Percentiles rank a stretch among this genome's conserved stretches.
Conservation (phyloP, 1,140 invertebrate species). For the Caenorhabditis tropicalis region DNA sequence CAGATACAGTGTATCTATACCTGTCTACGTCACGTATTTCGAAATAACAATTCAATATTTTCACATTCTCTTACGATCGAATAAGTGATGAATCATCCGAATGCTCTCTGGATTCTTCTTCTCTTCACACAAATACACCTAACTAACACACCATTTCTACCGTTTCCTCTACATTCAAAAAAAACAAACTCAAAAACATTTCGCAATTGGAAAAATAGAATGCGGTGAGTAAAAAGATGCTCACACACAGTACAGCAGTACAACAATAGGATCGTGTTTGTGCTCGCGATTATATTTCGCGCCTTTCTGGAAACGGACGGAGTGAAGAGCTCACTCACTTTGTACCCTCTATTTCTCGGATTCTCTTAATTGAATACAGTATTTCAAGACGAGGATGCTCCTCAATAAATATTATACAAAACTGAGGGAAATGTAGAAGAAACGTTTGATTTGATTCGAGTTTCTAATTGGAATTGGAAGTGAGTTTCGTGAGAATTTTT, state of each 20-base stretch:
- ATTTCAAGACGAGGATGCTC: neutral
- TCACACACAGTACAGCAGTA: neutral
- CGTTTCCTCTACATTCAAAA: neutral
- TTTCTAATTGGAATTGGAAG: too few species aligned
- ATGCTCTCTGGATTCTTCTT: constrained; percentile 24
- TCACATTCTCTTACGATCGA: neutral
- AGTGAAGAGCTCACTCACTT: neutral
- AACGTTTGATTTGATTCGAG: too few species aligned
- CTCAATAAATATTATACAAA: neutral
- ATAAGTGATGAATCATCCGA: neutral
- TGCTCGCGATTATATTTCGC: constrained; percentile 39
- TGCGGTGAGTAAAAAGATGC: neutral
- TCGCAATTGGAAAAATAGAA: neutral
- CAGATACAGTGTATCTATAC: too few species aligned
- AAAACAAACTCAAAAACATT: constrained; percentile 1
- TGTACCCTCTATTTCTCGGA: neutral
- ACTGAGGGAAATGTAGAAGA: too few species aligned
- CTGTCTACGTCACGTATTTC: neutral
- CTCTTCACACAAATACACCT: neutral
- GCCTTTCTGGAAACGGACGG: neutral
- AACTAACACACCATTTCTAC: neutral
- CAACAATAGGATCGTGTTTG: constrained; percentile 5
- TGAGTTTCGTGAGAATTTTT: too few species aligned
- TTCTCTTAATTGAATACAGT: neutral
- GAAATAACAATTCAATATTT: neutral